Conservation (phyloP, 2,113 vertebrate species). For the Prunella himalayana region DNA sequence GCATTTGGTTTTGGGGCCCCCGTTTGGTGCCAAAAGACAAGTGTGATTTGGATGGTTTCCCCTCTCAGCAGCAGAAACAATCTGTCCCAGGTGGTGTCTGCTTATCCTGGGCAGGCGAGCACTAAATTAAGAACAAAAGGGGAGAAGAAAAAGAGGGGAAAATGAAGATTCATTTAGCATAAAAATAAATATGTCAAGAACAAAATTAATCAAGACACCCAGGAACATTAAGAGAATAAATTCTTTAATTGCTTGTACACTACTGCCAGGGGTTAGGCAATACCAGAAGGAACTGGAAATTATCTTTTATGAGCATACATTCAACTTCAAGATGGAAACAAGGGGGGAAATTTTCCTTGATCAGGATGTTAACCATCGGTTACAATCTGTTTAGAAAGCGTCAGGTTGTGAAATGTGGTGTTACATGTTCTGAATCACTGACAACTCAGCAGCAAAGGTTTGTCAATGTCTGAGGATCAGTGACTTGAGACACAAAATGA, state of each 20-base stretch:
- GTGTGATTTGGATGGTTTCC: not conserved
- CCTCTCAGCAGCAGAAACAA: not conserved
- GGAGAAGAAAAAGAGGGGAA: not conserved
- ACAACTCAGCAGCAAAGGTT: not conserved
- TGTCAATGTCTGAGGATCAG: not conserved
- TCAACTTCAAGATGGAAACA: conserved; percentile 1
- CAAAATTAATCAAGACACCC: not conserved
- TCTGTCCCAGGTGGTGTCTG: not conserved
- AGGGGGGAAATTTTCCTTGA: not conserved
- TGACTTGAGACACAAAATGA: not conserved
- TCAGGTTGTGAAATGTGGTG: not conserved
- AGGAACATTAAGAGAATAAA: not conserved
- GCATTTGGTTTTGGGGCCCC: rapidly evolving
- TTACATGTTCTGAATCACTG: not conserved
- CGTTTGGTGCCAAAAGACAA: not conserved
- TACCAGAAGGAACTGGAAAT: conserved; percentile 5
- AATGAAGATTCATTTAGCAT: not conserved
- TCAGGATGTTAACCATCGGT: not conserved
- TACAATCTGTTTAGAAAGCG: not conserved
- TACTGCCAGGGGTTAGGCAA: not conserved
- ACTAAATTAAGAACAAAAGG: not conserved
- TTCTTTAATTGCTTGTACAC: not conserved
- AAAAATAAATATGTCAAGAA: conserved; percentile 17
- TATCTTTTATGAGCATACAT: not conserved
- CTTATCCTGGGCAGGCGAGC: not conserved